A percentile compares a stretch with the other conserved stretches of the same genome.
Evolutionary conservation across 2,888 invertebrate species (phyloP).

Genomic region (Chydorus sphaericus): DNA sequence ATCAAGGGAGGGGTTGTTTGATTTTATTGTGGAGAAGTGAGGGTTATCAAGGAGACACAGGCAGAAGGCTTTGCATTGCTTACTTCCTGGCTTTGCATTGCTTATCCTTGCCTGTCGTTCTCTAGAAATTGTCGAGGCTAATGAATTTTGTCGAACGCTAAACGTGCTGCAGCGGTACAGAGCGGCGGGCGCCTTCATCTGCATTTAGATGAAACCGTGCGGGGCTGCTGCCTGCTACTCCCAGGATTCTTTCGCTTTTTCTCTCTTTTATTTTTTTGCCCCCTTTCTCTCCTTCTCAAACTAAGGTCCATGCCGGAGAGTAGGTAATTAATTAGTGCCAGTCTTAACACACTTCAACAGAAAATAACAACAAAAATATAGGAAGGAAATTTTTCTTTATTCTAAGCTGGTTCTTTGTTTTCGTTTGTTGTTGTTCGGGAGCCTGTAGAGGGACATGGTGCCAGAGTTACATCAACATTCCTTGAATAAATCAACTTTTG

Average conservation of each 20-base stretch:
- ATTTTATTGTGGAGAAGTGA: no score
- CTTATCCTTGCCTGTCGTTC: no score
- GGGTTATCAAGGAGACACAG: constrained; percentile 1
- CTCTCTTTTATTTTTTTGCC: neutral
- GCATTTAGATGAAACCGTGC: constrained; percentile 15
- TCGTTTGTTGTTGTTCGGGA: neutral
- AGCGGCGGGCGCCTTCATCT: constrained; percentile 6
- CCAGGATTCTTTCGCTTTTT: neutral
- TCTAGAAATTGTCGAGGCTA: neutral
- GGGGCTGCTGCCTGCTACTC: neutral
- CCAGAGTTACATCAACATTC: constrained; percentile 2
- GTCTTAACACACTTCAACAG: neutral
- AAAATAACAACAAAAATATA: neutral
- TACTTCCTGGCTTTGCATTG: no score
- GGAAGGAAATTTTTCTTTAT: neutral
- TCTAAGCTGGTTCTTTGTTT: neutral
- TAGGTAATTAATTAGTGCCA: constrained; percentile 6
- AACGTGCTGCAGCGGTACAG: neutral
- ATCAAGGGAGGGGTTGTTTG: neutral
- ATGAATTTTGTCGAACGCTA: neutral
- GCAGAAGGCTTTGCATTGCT: neutral
- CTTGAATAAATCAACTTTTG: constrained; percentile 8
- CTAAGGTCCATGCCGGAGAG: neutral
- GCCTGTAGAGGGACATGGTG: neutral
- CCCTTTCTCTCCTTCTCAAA: neutral